Evolutionary conservation across 2,797 vertebrate genomes (phyloP).

Genomic region (Rhynchonycteris naso): DNA sequence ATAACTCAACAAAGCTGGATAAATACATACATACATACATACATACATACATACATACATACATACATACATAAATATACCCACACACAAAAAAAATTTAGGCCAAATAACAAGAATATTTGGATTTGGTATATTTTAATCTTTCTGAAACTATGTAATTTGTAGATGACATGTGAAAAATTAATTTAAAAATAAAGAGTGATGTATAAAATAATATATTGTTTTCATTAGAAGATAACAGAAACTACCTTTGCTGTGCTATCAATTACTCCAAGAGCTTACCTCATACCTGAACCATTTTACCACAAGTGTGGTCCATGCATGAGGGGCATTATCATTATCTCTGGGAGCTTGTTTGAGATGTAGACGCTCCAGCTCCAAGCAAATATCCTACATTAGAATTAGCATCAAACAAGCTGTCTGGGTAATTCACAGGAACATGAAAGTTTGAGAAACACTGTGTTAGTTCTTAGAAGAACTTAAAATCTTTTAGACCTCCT

Average conservation of each 20-base stretch:
- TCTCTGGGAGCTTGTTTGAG: background rate
- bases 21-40: too few species aligned
- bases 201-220: background rate
- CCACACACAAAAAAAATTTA: background rate
- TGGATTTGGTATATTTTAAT: background rate
- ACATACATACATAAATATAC: too few species aligned
- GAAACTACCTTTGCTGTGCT: background rate
- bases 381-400: background rate
- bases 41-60: too few species aligned
- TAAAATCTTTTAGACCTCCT: background rate
- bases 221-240: background rate
- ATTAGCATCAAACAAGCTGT: background rate
- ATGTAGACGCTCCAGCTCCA: background rate
- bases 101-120: background rate
- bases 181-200: conserved; percentile 16
- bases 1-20: background rate
- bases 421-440: background rate
- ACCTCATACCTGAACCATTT: background rate
- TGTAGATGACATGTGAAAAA: background rate
- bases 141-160: background rate
- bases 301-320: background rate
- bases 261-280: background rate
- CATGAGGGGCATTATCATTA: too few species aligned
- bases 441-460: background rate
- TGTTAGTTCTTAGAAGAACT: background rate